These are phyloP conservation scores for Felis chaus DNA, from an alignment of 2,113 vertebrate genomes.

Conservation along the genomic window DNA sequence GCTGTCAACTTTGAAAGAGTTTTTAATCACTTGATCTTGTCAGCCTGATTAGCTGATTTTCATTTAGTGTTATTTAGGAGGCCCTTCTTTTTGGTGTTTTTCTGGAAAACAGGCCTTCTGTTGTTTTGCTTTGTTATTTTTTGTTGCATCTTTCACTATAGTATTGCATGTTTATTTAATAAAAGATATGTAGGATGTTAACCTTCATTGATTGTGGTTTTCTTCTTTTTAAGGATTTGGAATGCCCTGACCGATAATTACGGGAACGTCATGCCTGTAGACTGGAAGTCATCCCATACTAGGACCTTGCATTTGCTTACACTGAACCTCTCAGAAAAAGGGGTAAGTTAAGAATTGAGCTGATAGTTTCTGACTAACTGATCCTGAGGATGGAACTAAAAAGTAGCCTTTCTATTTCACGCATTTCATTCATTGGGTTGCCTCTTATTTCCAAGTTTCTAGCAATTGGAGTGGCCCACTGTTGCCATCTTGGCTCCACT, in stretches of 20 bases:
- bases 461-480: background rate
- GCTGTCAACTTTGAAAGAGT: background rate
- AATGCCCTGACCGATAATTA: constrained; percentile 97
- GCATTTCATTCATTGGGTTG: background rate
- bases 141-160: background rate
- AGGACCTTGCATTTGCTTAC: constrained; percentile 94
- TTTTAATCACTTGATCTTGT: background rate
- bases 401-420: background rate
- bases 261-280: constrained; percentile 97
- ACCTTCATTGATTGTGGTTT: constrained; percentile 39
- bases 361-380: background rate
- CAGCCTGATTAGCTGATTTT: background rate
- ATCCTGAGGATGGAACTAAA: background rate
- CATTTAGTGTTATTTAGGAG: background rate
- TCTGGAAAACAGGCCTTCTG: background rate
- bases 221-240: constrained; percentile 91
- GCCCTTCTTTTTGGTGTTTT: background rate
- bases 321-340: constrained; percentile 93
- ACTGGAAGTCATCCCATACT: constrained; percentile 97
- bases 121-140: background rate
- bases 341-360: constrained; percentile 85
- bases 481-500: background rate
- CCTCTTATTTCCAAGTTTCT: background rate
- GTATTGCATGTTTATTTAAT: background rate
- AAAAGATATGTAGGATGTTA: constrained; percentile 1